Evolutionary conservation across 2,797 vertebrate species (phyloP), one percentile per base, ranked within the genome.

Genomic region (Tiaroga cobitis): DNA sequence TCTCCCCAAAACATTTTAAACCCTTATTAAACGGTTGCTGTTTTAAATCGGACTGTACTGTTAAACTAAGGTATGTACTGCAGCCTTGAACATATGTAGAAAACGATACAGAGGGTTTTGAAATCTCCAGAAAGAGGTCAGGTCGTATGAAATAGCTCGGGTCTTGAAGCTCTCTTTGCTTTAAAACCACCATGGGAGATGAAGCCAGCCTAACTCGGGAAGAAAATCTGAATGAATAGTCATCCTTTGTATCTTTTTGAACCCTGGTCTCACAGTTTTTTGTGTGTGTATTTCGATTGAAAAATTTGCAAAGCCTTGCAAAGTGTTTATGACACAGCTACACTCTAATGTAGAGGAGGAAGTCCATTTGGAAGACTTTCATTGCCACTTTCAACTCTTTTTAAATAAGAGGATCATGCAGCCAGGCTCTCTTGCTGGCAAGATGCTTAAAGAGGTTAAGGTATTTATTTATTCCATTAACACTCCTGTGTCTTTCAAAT

Each of bases 1-100:
- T 86, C 67, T 74, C 51, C 88, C 54, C 84, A 83, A 76, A 90
- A 87, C 89, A 89, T 93, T 94, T 93, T 74, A 91, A 89, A 92
- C 88, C 49, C 89, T 89, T 88, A 90, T 87, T 85, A 82, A 88
- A 91, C 87, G 26, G 78, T 82, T 84, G 88, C 88, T 84, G 91
- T 93, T 92, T 89, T 88, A 87, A 91, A 81, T 83, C 88, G 87
- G 91, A 90, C 87, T 92, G 26, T 10, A 87, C 90, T 49, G 49
- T 80, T 86, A 88, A 90, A 89, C 92, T 93, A 90, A 90, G 34
- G 87, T 90, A 83, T 70, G 80, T 87, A 83, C 91, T 90, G 87
- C 92, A 91, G 93, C 93, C 93, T 93, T 83, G 84, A 91, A 89
- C 90, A 89, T 86, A 89, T 89, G 86, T 88, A 86, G 81, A 89